Base-by-base conservation (phyloP, 2,797 vertebrate species). In the Phoebastria nigripes region DNA sequence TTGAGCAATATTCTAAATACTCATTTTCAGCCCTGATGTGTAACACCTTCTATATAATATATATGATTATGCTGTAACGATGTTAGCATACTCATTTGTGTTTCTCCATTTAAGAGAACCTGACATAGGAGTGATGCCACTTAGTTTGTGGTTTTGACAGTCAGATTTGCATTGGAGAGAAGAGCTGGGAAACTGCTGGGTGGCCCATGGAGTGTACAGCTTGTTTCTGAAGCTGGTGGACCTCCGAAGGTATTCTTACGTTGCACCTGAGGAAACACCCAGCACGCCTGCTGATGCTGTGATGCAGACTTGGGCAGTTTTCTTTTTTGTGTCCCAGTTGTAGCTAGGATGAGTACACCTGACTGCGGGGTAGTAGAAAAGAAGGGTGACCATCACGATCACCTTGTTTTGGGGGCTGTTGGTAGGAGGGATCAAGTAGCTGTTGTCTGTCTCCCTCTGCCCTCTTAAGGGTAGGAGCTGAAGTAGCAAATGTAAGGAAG, bases 231-330 rank as follows among this genome's bases (percentile, higher is more conserved):
- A 63, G 39, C 9, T 84, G 17, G 8, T 31, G 47, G 35, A 5
- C 41, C 80, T 82, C 8, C 6, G 6, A 54, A 87, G 31, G 18
- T 70, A 2, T 55, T 89, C 17, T 84, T 31, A 9, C 3, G 3
- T 54, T 5, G 4, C 16, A 20, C 41, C 20, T 49, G 52, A 51
- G 21, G 46, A 65, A 79, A n/a, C 26, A n/a, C 6, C 20, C 18
- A 22, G 11, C 0, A 3, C 2, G 17, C 24, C 35, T 6, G 2
- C 39, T 56, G 70, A 15, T 1, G 1, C 29, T 56, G 44, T 19
- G 37, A 46, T 61, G 14, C 26, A 46, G 42, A 41, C 14, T 67
- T 55, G 37, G 35, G 20, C 29, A 55, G 28, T 59, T 78, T 65
- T 56, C 37, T 21, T 28, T 58, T 49, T 16, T 51, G 28, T 14